Base-by-base conservation (phyloP, 2,888 invertebrate species). In the Caradrina kadenii region DNA sequence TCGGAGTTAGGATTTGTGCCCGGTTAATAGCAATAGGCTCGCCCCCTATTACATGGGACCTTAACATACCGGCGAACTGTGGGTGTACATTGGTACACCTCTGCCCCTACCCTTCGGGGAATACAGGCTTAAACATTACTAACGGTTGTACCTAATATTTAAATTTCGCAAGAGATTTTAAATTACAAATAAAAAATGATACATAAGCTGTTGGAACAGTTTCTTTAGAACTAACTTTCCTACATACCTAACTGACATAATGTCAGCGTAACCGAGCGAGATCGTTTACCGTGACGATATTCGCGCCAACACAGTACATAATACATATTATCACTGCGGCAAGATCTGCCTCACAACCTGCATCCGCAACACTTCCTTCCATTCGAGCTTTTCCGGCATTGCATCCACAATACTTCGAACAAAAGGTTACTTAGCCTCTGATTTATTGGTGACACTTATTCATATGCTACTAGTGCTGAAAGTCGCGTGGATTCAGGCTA, bases 361-460 rank as follows among this genome's bases (percentile, higher is more conserved):
- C 48, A 59, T 45, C 45, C 42, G 45, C 53, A 52, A 42, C 17
- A 39, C 63, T 55, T 64, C 61, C 63, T 48, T 31, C 19, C 13
- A 35, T 80, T 64, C 13, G 1, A 10, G 48, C 26, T 74, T 61
- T 63, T 74, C 55, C 17, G 26, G 7, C 49, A 61, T 62, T 68
- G 45, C 39, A 64, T 66, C 61, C 17, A 17, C 56, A 63, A 10
- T 59, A 49, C 10, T 58, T 52, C 17, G 26, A 76, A 60, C 76
- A 80, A 80, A 69, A 56, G 59, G 11, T 63, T 65, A 22, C 62
- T 69, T 80, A 61, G 42, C 48, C 17, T 39, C 15, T 22, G 17
- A 58, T 76, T 62, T 68, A 68, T 49, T 19, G 76, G 31, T 6
- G 48, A 69, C 52, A 68, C 21, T 65, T 45, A 56, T 68, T 69